Percentiles rank a stretch among this genome's conserved stretches.
These are phyloP conservation scores for Chloroceryle amazona DNA, from an alignment of 2,797 vertebrate species.

Conservation along the genomic window DNA sequence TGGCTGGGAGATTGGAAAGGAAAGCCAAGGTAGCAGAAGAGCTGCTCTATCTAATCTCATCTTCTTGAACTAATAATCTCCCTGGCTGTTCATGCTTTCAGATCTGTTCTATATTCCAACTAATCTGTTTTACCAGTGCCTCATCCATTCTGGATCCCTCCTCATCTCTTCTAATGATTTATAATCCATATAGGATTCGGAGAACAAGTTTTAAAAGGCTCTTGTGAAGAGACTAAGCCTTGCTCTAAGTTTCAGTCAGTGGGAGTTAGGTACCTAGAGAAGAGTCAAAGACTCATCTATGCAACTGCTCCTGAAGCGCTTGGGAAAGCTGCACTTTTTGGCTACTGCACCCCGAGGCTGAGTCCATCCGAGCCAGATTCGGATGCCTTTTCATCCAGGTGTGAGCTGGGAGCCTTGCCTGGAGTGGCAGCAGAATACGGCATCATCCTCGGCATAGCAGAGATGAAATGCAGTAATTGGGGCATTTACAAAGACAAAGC, in stretches of 20 bases:
- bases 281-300: not conserved
- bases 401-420: not conserved
- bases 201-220: not conserved
- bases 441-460: not conserved
- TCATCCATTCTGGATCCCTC: slow-evolving; percentile 28
- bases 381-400: not conserved
- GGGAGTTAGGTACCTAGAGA: not conserved
- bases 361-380: not conserved
- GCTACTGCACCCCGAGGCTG: not conserved
- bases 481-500: not conserved
- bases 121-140: not conserved
- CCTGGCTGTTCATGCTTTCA: not conserved
- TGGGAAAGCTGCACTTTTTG: not conserved
- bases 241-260: not conserved
- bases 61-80: slow-evolving; percentile 16
- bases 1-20: not conserved
- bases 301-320: not conserved
- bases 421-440: not conserved
- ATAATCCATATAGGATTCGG: not conserved
- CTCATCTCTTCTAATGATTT: slow-evolving; percentile 40
- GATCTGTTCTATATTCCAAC: not conserved
- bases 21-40: not conserved
- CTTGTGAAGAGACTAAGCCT: not conserved
- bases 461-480: not conserved
- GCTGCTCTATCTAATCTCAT: slow-evolving; percentile 51